Conservation (phyloP, 2,888 invertebrate species). For the Luperina nickerlii region DNA sequence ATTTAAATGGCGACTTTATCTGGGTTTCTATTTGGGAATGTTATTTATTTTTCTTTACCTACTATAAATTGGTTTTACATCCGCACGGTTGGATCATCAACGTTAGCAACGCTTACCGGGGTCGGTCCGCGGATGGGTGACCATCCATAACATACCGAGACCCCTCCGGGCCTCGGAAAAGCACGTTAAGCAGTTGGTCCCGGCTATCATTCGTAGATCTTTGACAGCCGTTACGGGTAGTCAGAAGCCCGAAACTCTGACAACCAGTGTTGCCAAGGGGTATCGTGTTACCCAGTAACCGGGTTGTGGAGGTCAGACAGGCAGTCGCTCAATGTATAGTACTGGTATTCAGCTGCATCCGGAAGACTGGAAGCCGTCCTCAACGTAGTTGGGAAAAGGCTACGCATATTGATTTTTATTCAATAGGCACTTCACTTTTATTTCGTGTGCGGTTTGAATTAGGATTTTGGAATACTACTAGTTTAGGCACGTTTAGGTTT, state of each 20-base stretch:
- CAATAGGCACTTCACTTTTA: not conserved
- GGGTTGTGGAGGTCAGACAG: not conserved
- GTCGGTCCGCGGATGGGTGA: not conserved
- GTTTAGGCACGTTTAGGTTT: not conserved
- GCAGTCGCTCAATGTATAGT: not conserved
- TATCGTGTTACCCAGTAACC: not conserved
- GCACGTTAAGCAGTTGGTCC: not conserved
- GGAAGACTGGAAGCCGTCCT: not conserved
- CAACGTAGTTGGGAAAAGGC: not conserved
- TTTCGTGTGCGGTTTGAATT: not conserved
- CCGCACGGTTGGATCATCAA: not conserved
- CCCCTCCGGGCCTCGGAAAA: not conserved
- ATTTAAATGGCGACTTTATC: constrained; percentile 26
- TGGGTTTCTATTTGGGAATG: constrained; percentile 1
- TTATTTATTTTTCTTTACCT: constrained; percentile 18
- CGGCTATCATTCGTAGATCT: not conserved
- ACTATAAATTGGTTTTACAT: not conserved
- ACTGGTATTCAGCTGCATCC: not conserved
- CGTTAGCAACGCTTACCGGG: not conserved
- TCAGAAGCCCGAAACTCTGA: not conserved
- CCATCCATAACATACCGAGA: not conserved
- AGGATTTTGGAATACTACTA: not conserved
- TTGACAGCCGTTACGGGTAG: not conserved
- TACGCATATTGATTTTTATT: not conserved
- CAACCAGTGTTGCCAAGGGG: not conserved